Evolutionary conservation across 1,140 invertebrate genomes (phyloP).

Genomic region (Sesamia nonagrioides): DNA sequence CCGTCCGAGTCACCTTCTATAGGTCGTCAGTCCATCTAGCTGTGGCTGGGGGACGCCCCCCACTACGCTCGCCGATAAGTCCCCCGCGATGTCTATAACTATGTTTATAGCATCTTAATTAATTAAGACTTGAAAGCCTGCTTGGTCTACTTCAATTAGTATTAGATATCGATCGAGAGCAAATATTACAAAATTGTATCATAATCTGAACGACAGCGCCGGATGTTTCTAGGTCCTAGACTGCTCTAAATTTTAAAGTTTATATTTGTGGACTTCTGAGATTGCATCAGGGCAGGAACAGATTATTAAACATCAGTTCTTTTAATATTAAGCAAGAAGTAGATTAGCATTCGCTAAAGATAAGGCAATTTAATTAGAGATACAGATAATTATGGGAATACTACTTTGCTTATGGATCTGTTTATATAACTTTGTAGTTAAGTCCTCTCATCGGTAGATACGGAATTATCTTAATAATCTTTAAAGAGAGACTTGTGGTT

Average conservation of each 20-base stretch:
- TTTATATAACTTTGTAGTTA: background rate
- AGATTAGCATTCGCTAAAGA: conserved; percentile 19
- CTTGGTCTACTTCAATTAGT: no score
- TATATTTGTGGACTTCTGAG: background rate
- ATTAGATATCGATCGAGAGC: background rate
- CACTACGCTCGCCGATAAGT: no score
- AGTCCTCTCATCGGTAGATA: background rate
- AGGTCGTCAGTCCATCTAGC: no score
- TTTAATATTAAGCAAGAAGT: conserved; percentile 8
- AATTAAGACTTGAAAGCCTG: no score
- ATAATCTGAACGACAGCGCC: background rate
- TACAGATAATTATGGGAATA: conserved; percentile 32
- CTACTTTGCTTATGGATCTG: background rate
- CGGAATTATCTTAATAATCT: background rate
- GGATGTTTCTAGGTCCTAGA: background rate
- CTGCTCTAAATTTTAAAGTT: background rate
- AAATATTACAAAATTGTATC: background rate
- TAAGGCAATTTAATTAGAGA: conserved; percentile 9
- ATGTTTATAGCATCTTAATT: no score
- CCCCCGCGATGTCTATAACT: no score
- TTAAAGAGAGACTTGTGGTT: no score
- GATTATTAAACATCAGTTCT: conserved; percentile 17
- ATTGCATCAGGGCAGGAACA: background rate
- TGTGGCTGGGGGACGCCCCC: no score
- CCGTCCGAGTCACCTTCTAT: no score